Conservation (phyloP, 2,797 vertebrate species). For the Epinephelus malabaricus region DNA sequence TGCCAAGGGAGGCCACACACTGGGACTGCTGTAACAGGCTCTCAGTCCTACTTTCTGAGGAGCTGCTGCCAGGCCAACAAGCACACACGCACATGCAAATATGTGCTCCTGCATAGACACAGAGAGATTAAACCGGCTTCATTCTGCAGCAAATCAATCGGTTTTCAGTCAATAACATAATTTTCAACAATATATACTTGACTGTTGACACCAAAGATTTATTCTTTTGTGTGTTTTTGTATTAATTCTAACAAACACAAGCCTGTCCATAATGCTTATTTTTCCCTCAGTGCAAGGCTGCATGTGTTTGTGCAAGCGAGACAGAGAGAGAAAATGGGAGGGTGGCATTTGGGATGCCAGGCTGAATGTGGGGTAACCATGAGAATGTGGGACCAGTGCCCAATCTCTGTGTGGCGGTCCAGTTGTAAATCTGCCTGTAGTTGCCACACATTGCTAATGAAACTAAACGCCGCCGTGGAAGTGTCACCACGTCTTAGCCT, state of each 20-base stretch:
- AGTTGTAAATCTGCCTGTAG: conserved; percentile 75
- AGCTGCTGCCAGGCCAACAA: conserved; percentile 75
- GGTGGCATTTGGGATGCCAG: conserved; percentile 63
- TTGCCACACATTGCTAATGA: conserved; percentile 72
- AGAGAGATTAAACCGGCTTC: conserved; percentile 38
- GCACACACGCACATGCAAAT: conserved; percentile 60
- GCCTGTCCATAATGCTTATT: conserved; percentile 38
- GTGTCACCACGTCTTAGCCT: conserved; percentile 55
- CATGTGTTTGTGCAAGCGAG: conserved; percentile 36
- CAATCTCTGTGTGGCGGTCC: conserved; percentile 66
- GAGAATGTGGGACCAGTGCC: conserved; percentile 74
- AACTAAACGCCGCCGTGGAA: conserved; percentile 60
- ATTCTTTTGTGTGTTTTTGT: conserved; percentile 35
- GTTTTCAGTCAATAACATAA: conserved; percentile 27
- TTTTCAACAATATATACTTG: conserved; percentile 50
- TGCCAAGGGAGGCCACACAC: conserved; percentile 85
- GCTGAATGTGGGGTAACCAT: conserved; percentile 74
- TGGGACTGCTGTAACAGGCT: conserved; percentile 82
- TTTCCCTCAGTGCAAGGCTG: conserved; percentile 17
- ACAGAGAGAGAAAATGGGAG: conserved; percentile 32
- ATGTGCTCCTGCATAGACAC: conserved; percentile 53
- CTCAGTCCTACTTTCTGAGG: conserved; percentile 80
- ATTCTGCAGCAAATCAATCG: conserved; percentile 49
- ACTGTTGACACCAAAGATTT: conserved; percentile 35
- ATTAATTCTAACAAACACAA: conserved; percentile 40